These are phyloP conservation scores for Cyprinus carpio DNA, from an alignment of 2,113 vertebrate genomes.

Conservation along the genomic window DNA sequence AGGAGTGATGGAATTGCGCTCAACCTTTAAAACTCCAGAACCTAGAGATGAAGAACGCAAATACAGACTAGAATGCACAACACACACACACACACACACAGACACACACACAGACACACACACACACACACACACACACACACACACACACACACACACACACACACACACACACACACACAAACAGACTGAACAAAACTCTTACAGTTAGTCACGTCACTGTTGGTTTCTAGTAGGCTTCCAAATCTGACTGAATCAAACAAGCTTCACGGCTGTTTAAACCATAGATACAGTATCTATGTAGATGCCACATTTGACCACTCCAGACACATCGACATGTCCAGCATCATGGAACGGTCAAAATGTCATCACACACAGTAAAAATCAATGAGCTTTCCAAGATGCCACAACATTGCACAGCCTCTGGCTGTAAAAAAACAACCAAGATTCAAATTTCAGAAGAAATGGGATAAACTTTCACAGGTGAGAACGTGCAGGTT, in stretches of 20 bases:
- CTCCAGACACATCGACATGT: too few species aligned
- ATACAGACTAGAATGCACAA: slow-evolving; percentile 28
- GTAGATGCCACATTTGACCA: too few species aligned
- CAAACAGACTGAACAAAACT: background rate
- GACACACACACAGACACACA: background rate
- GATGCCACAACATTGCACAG: too few species aligned
- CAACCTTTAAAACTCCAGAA: slow-evolving; percentile 41
- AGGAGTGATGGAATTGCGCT: slow-evolving; percentile 56
- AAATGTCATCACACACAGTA: too few species aligned
- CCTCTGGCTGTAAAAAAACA: too few species aligned
- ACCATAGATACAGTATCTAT: too few species aligned
- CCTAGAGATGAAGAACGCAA: slow-evolving; percentile 43
- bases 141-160: background rate
- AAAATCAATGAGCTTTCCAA: too few species aligned
- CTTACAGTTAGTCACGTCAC: background rate
- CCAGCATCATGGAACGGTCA: too few species aligned
- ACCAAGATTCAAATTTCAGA: too few species aligned
- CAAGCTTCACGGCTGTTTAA: background rate
- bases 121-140: background rate
- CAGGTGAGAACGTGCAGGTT: too few species aligned
- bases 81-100: background rate
- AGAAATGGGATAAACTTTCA: too few species aligned
- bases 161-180: background rate
- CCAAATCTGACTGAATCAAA: background rate
- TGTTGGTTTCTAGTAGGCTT: background rate